A percentile compares a stretch with the other conserved stretches of the same genome.
Conservation (phyloP, 30 jellyfish, hydroid and myxozoan genomes). For the Cassiopea xamachana region DNA sequence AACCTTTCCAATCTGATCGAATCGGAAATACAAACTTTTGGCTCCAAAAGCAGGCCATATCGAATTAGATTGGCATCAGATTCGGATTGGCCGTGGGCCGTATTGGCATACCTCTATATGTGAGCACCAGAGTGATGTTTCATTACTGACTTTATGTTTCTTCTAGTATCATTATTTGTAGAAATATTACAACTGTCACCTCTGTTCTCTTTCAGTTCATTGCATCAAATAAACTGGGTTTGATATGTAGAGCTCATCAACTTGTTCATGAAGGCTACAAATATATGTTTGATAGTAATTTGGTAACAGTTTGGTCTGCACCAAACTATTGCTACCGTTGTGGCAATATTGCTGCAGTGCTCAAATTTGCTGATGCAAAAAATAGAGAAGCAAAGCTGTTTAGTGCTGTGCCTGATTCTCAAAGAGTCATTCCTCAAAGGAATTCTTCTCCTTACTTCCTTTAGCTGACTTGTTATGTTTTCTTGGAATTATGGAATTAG, state of each 20-base stretch:
- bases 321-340: conserved; percentile 99
- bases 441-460: conserved; percentile 91
- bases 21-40: too few species aligned
- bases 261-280: conserved; percentile 97
- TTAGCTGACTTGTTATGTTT: too few species aligned
- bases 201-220: conserved; percentile 75
- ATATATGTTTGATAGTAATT: conserved; percentile 89
- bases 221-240: conserved; percentile 66
- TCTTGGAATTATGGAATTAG: too few species aligned
- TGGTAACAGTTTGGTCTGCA: conserved; percentile 99
- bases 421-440: conserved; percentile 86
- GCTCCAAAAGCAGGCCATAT: too few species aligned
- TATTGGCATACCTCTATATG: too few species aligned
- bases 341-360: conserved; percentile 96
- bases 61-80: too few species aligned
- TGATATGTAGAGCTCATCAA: conserved; percentile 99
- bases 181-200: too few species aligned
- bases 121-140: too few species aligned
- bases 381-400: conserved; percentile 84
- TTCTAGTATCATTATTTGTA: background rate
- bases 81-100: too few species aligned
- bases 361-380: conserved; percentile 85
- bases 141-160: background rate
- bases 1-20: too few species aligned
- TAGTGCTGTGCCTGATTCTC: conserved; percentile 97